phyloP scores from a whole-genome alignment of 2,797 vertebrate species.

The Ammospiza maritima region DNA sequence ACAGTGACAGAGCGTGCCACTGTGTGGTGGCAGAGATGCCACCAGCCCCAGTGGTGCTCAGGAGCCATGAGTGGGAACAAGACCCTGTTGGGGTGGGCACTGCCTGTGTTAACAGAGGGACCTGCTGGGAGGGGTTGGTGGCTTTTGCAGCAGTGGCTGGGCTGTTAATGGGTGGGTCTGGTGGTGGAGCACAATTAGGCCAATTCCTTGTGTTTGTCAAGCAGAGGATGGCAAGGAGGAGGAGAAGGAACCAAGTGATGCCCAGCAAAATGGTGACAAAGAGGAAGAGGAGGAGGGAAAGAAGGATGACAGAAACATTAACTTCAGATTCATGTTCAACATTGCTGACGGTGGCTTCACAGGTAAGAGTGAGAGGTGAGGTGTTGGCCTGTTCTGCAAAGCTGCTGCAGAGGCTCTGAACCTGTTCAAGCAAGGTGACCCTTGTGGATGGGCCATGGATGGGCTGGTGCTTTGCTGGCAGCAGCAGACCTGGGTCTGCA shows the following conservation, averaged over 20 bases:
- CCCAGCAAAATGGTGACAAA: conserved; percentile 90
- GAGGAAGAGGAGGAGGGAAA: conserved; percentile 89
- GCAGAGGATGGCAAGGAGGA: conserved; percentile 81
- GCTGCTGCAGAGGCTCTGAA: background rate
- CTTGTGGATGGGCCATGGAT: fast-evolving
- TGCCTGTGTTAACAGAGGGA: background rate
- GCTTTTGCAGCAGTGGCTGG: background rate
- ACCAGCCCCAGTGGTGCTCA: background rate
- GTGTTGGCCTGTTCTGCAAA: too few species aligned
- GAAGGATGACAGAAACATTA: conserved; percentile 88
- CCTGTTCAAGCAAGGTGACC: background rate
- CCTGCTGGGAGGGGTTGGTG: background rate
- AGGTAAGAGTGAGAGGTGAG: conserved; percentile 72
- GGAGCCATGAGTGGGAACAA: background rate
- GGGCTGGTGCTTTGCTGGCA: background rate
- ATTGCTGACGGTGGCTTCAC: conserved; percentile 98
- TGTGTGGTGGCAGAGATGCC: background rate
- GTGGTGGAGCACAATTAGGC: background rate
- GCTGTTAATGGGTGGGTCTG: background rate
- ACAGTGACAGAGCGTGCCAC: fast-evolving
- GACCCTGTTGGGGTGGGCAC: background rate
- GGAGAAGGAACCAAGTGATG: conserved; percentile 83
- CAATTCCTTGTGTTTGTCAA: background rate
- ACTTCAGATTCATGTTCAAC: conserved; percentile 97
- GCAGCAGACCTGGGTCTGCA: fast-evolving